Evolutionary conservation across 2,797 vertebrate genomes (phyloP).

Genomic region (Garrulus glandarius): DNA sequence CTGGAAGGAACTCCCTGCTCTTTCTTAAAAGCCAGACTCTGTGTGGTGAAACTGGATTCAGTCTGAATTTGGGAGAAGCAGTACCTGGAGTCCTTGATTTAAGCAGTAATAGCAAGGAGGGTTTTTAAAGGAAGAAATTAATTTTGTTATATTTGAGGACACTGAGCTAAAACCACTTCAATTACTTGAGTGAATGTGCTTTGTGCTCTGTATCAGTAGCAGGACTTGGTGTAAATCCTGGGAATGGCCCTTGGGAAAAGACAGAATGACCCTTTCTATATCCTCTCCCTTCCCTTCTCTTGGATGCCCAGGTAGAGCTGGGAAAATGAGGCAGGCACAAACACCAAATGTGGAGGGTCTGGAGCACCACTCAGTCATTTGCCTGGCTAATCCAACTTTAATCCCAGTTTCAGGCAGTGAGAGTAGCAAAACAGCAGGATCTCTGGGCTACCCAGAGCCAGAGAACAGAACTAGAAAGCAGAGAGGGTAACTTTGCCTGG

Average conservation of each 20-base stretch:
- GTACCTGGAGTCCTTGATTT: background rate
- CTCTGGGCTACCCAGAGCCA: background rate
- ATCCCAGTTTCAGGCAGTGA: background rate
- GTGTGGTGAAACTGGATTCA: background rate
- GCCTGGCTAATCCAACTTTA: background rate
- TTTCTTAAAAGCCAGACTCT: background rate
- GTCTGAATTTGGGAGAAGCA: background rate
- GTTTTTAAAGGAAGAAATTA: background rate
- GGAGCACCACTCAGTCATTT: background rate
- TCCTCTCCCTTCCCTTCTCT: background rate
- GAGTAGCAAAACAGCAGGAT: background rate
- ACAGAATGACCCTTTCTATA: background rate
- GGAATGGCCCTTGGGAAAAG: background rate
- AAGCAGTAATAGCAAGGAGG: background rate
- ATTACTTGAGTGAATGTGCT: background rate
- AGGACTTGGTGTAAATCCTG: background rate
- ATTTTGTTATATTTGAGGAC: background rate
- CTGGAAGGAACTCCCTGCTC: background rate
- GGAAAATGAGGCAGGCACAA: background rate
- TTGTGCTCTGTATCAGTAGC: background rate
- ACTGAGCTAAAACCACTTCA: background rate
- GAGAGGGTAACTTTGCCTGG: background rate
- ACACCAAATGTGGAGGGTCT: background rate
- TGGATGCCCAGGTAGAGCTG: background rate
- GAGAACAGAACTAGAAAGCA: background rate